Evolutionary conservation across 1,140 invertebrate genomes (phyloP), one percentile per base, ranked within the genome.

Genomic region (Sesamia nonagrioides): DNA sequence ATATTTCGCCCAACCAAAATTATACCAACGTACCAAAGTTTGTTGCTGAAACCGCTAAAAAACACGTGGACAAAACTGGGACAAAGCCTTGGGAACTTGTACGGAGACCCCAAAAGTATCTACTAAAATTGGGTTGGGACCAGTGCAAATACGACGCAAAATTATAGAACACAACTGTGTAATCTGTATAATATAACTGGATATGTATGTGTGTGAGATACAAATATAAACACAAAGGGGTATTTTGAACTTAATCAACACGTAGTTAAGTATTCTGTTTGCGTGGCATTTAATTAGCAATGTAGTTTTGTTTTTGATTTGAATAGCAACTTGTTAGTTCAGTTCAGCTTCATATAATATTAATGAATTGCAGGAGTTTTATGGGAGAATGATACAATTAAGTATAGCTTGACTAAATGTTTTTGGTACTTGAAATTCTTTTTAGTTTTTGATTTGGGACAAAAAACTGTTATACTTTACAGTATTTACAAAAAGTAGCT

Each of bases 231-330:
- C 18, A 66, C 27, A 66, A 45, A 18, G 6, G 40, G 61, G 8
- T 21, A 66, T 66, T 66, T 66, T 66, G 61, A 66, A 66, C 61
- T 66, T 42, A 66, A 66, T 66, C 37, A 66, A 42, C 61, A 66
- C 17, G n/a, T 66, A 11, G 37, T 66, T 66, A 66, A 6, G 61
- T 42, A 42, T 66, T 66, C 37, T 42, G 37, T 42, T 66, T 21
- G 61, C 61, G 61, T 66, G 61, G 37, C 61, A 66, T 42, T 42
- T 18, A 40, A 66, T 66, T 66, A 66, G 17, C 9, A 2, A 17
- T 6, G 7, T 58, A 66, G 61, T 66, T 66, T 66, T 18, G 61
- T 42, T 66, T 66, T 66, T 66, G 27, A 60, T 60, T 60, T 60
- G 61, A 66, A 66, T 42, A 66, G 61, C 33, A 18, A 18, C 17